Evolutionary conservation across 2,797 vertebrate species (phyloP).

Genomic region (Phoebastria nigripes): DNA sequence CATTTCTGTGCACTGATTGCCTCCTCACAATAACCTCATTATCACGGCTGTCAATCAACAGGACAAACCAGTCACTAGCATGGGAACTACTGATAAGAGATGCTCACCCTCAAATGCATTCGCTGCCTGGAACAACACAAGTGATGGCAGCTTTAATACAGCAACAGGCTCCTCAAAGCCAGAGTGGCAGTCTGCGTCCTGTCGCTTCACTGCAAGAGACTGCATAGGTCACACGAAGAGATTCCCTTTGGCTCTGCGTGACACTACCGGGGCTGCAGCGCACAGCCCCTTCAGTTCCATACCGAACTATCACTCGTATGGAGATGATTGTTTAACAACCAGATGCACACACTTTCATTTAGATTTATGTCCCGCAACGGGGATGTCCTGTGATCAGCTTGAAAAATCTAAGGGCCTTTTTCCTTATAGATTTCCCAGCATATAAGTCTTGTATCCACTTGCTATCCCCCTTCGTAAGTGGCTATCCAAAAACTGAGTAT

Average conservation of each 20-base stretch:
- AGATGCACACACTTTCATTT: background rate
- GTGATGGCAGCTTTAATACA: background rate
- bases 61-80: background rate
- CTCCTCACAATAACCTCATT: conserved; percentile 60
- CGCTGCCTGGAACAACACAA: background rate
- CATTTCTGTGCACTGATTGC: conserved; percentile 51
- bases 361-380: background rate
- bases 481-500: background rate
- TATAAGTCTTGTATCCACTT: background rate
- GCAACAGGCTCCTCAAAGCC: background rate
- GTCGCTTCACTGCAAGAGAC: background rate
- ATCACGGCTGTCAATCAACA: conserved; percentile 49
- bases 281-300: background rate
- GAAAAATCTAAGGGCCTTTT: background rate
- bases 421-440: background rate
- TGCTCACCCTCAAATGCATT: background rate
- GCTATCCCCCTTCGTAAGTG: background rate
- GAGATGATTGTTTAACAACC: background rate
- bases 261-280: background rate
- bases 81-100: background rate
- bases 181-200: background rate
- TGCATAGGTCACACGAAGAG: background rate
- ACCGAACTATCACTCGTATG: fast-evolving
- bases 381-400: background rate
- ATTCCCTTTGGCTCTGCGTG: background rate